Percentiles rank a stretch among this genome's conserved stretches.
These are phyloP conservation scores for Buphagus erythrorhynchus DNA, from an alignment of 2,797 vertebrate species.

Conservation along the genomic window DNA sequence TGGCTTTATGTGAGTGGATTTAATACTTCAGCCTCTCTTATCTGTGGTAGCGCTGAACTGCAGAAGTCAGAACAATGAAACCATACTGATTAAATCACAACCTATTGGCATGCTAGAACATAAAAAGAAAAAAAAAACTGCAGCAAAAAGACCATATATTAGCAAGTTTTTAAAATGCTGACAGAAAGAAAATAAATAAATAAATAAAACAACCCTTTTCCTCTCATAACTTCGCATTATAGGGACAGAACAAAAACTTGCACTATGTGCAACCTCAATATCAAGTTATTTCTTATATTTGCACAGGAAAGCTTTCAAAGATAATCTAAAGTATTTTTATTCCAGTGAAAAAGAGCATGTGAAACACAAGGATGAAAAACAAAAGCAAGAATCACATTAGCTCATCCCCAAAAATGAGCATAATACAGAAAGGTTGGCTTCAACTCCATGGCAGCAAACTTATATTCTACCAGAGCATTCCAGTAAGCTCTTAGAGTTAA, in stretches of 20 bases:
- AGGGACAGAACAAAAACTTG: neutral
- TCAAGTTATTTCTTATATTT: neutral
- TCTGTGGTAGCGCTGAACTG: neutral
- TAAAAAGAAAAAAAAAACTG: neutral
- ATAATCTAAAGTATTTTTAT: neutral
- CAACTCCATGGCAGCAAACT: neutral
- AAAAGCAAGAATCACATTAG: neutral
- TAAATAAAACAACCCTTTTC: fast-evolving
- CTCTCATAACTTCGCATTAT: neutral
- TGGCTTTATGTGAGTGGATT: neutral
- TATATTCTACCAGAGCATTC: neutral
- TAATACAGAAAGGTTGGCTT: neutral
- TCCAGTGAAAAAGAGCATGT: neutral
- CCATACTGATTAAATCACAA: neutral
- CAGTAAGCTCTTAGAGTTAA: neutral
- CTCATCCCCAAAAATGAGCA: neutral
- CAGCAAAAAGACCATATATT: neutral
- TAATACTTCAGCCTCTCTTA: neutral
- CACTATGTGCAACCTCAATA: neutral
- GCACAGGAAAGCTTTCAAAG: neutral
- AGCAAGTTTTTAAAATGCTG: neutral
- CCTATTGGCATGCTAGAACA: neutral
- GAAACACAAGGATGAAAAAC: neutral
- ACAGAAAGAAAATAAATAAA: neutral
- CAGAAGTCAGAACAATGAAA: neutral